Evolutionary conservation across 2,797 vertebrate species (phyloP).

Genomic region (Lagodon rhomboides): DNA sequence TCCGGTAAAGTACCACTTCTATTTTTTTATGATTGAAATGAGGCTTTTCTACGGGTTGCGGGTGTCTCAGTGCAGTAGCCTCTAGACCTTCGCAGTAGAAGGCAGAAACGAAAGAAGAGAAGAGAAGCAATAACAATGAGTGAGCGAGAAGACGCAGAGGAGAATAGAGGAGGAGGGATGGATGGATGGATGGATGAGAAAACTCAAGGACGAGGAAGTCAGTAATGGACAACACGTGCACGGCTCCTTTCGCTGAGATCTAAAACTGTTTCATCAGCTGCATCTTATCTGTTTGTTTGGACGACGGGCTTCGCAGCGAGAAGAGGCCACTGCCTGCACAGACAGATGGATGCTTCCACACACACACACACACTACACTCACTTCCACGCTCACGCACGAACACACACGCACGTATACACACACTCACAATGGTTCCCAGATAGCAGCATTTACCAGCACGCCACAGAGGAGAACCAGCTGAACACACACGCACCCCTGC

Average conservation of each 20-base stretch:
- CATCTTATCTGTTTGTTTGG: slow-evolving; percentile 72
- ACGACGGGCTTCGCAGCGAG: slow-evolving; percentile 28
- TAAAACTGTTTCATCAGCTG: slow-evolving; percentile 80
- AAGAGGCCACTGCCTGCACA: slow-evolving; percentile 53
- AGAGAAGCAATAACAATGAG: slow-evolving; percentile 16
- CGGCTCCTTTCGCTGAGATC: slow-evolving; percentile 53
- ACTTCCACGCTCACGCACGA: background rate
- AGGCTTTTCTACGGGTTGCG: background rate
- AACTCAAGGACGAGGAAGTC: slow-evolving; percentile 69
- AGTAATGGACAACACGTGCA: slow-evolving; percentile 78
- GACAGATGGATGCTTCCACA: slow-evolving; percentile 68
- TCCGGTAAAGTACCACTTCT: slow-evolving; percentile 32
- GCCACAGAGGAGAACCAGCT: slow-evolving; percentile 64
- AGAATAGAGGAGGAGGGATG: slow-evolving; percentile 29
- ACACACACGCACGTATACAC: too few relatives aligned
- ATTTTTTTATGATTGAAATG: slow-evolving; percentile 23
- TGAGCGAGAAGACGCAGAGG: slow-evolving; percentile 4
- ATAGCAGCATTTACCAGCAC: slow-evolving; percentile 67
- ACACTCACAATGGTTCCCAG: slow-evolving; percentile 71
- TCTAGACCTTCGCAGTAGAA: background rate
- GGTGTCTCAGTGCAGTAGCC: slow-evolving; percentile 18
- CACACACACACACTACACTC: slow-evolving; percentile 27
- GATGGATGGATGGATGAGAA: slow-evolving; percentile 39
- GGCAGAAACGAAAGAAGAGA: slow-evolving; percentile 5
- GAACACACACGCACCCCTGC: slow-evolving; percentile 67